Evolutionary conservation across 2,113 vertebrate genomes (phyloP).

Genomic region (Arizona elegans): DNA sequence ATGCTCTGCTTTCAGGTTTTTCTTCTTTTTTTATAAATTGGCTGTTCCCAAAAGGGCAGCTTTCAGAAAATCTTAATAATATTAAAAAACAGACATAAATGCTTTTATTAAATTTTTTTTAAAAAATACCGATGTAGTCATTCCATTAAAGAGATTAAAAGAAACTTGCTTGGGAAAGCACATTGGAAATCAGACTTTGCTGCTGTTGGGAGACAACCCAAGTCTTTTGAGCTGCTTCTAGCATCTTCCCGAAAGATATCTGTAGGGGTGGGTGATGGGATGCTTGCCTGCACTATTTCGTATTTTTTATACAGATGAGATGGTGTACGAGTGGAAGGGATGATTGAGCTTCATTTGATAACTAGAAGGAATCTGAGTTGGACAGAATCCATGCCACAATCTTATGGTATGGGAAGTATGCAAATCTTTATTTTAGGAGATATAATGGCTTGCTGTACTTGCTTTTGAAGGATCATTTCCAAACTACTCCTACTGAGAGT

Average conservation of each 20-base stretch:
- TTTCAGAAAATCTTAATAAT: conserved; percentile 7
- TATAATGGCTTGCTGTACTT: conserved; percentile 29
- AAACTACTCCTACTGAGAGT: conserved; percentile 18
- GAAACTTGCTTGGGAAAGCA: conserved; percentile 25
- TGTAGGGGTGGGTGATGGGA: not conserved
- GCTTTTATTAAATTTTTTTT: not conserved
- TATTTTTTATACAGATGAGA: not conserved
- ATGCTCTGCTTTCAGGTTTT: not conserved
- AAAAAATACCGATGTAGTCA: conserved; percentile 25
- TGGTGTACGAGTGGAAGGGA: conserved; percentile 14
- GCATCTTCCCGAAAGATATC: not conserved
- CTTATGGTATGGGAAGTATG: conserved; percentile 2
- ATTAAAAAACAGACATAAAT: not conserved
- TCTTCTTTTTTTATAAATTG: not conserved
- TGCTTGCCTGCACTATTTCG: conserved; percentile 1
- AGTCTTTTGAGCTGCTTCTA: conserved; percentile 39
- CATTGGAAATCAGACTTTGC: conserved; percentile 47
- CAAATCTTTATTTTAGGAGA: conserved; percentile 43
- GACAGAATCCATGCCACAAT: not conserved
- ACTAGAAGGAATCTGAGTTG: conserved; percentile 28
- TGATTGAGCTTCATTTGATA: conserved; percentile 2
- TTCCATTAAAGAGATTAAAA: conserved; percentile 50
- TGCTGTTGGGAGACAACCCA: conserved; percentile 32
- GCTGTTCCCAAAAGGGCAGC: not conserved
- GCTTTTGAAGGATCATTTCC: conserved; percentile 31